phyloP scores from a whole-genome alignment of 2,113 vertebrate species.

The Salvelinus sp. region DNA sequence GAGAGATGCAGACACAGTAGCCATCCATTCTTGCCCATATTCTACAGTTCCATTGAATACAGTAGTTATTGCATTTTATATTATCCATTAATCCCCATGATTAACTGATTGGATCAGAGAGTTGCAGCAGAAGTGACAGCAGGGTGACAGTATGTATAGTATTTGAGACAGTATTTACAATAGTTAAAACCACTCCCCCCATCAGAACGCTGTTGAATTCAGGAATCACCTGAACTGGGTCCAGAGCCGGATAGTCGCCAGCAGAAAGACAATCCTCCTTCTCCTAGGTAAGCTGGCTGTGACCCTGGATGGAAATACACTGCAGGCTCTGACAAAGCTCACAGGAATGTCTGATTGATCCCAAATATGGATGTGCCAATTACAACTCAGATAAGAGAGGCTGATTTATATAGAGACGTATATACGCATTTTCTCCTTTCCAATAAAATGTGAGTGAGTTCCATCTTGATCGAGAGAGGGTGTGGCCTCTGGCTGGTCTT shows the following conservation, averaged over 20 bases:
- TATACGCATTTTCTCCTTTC: constrained; percentile 5
- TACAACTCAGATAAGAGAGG: constrained; percentile 43
- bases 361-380: constrained; percentile 48
- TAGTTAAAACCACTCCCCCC: not conserved
- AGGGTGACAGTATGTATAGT: no score
- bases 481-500: constrained; percentile 33
- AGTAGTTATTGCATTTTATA: not conserved
- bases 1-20: not conserved
- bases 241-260: not conserved
- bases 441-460: constrained; percentile 16
- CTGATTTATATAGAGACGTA: constrained; percentile 49
- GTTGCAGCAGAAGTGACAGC: not conserved
- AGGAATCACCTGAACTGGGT: not conserved
- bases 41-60: not conserved
- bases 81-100: not conserved
- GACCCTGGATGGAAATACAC: constrained; percentile 26
- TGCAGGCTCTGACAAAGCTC: constrained; percentile 54
- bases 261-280: constrained; percentile 8
- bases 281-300: constrained; percentile 2
- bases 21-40: not conserved
- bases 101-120: not conserved
- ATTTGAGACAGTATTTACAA: not conserved
- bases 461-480: constrained; percentile 19
- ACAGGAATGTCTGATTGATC: constrained; percentile 51
- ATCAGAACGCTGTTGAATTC: not conserved